phyloP scores from a whole-genome alignment of 2,113 vertebrate species.

The Odocoileus virginianus region DNA sequence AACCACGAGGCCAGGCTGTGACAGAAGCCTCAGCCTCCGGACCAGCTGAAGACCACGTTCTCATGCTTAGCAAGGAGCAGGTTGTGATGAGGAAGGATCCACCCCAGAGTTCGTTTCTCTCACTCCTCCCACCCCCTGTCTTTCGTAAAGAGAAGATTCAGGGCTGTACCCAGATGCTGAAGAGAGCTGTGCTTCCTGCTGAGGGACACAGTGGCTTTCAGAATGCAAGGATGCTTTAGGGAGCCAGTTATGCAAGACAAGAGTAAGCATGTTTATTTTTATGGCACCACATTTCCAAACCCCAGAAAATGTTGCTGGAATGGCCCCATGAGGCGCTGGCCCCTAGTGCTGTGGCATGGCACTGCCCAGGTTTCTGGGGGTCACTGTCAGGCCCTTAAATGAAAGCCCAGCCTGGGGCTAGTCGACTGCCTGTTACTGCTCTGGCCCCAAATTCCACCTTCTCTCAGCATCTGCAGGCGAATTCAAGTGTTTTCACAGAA shows the following conservation, averaged over 20 bases:
- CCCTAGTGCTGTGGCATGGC: rapidly evolving
- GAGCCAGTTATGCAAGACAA: constrained; percentile 37
- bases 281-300: neutral
- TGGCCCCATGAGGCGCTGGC: neutral
- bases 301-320: neutral
- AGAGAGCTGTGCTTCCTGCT: neutral
- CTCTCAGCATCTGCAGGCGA: neutral
- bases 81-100: rapidly evolving
- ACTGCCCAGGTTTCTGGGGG: rapidly evolving
- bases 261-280: constrained; percentile 61
- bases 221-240: constrained; percentile 8
- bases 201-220: neutral
- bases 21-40: neutral
- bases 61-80: rapidly evolving
- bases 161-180: neutral
- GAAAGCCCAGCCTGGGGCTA: rapidly evolving
- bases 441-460: neutral
- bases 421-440: rapidly evolving
- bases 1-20: neutral
- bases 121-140: neutral
- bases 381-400: rapidly evolving
- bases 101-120: rapidly evolving
- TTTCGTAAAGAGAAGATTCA: neutral
- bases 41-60: rapidly evolving
- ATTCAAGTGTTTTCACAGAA: neutral